A percentile compares a stretch with the other conserved stretches of the same genome.
Evolutionary conservation across 2,797 vertebrate genomes (phyloP).

Genomic region (Anabacerthia variegaticeps): DNA sequence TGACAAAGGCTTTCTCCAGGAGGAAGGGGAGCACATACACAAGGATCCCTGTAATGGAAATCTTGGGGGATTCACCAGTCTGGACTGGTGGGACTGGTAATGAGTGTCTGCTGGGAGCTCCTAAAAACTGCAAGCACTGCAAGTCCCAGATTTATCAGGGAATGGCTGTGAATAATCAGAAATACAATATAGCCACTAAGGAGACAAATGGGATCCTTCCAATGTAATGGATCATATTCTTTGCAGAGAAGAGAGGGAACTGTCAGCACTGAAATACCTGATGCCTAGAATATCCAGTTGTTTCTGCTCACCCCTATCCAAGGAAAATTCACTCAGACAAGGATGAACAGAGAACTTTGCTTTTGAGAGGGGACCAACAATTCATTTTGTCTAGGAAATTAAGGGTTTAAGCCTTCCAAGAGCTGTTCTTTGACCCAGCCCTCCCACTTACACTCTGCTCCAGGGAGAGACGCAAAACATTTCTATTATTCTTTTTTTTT

Average conservation of each 20-base stretch:
- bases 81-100: not conserved
- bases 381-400: not conserved
- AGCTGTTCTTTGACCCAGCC: not conserved
- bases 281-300: not conserved
- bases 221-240: not conserved
- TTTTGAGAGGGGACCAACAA: not conserved
- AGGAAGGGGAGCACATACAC: not conserved
- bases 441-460: not conserved
- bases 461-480: not conserved
- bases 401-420: not conserved
- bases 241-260: not conserved
- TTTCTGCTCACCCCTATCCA: not conserved
- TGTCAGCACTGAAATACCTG: not conserved
- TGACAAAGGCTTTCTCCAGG: not conserved
- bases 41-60: not conserved
- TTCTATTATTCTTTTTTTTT: fast-evolving
- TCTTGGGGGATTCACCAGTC: not conserved
- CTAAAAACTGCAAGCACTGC: not conserved
- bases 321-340: not conserved
- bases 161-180: not conserved
- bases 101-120: not conserved
- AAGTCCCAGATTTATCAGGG: not conserved
- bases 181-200: not conserved
- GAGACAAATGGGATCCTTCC: not conserved
- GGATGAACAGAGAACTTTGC: not conserved